These are phyloP conservation scores for Zaprionus nigranus DNA, from an alignment of 1,140 invertebrate species.

Conservation along the genomic window DNA sequence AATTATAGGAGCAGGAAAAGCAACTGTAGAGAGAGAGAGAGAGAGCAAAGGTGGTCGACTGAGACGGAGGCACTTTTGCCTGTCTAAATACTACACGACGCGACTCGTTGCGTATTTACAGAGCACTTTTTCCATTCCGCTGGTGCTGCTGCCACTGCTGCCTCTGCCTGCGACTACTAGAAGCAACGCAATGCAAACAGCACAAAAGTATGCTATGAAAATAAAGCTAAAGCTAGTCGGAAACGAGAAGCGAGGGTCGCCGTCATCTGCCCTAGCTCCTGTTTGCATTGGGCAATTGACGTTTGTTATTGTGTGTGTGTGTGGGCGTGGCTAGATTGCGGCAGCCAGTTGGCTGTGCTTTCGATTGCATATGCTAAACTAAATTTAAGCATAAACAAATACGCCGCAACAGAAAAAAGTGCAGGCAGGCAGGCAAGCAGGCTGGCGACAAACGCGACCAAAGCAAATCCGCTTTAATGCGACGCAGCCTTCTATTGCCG, in stretches of 20 bases:
- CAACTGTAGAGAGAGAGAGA: slow-evolving; percentile 7
- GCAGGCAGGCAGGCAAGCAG: not conserved
- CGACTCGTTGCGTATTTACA: slow-evolving; percentile 73
- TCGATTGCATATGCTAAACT: slow-evolving; percentile 35
- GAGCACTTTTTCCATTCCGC: slow-evolving; percentile 66
- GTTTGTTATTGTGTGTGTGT: slow-evolving; percentile 52
- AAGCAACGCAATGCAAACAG: slow-evolving; percentile 42
- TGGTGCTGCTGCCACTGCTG: slow-evolving; percentile 26
- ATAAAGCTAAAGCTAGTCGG: slow-evolving; percentile 19
- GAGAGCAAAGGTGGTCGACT: not conserved
- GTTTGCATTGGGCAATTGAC: slow-evolving; percentile 74
- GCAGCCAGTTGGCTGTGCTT: slow-evolving; percentile 5
- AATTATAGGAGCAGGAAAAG: slow-evolving; percentile 41
- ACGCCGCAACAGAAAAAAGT: slow-evolving; percentile 6
- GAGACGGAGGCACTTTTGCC: slow-evolving; percentile 26
- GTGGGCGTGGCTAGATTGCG: slow-evolving; percentile 24
- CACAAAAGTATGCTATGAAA: slow-evolving; percentile 47
- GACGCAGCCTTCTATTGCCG: slow-evolving; percentile 22
- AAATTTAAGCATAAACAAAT: slow-evolving; percentile 45
- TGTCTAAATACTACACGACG: slow-evolving; percentile 71
- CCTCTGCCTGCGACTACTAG: slow-evolving; percentile 15
- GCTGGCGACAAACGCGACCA: not conserved
- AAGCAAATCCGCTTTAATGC: slow-evolving; percentile 57
- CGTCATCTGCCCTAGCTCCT: slow-evolving; percentile 10
- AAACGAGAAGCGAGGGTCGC: not conserved